phyloP scores from a whole-genome alignment of 2,113 vertebrate genomes.

The Stegostoma tigrinum region DNA sequence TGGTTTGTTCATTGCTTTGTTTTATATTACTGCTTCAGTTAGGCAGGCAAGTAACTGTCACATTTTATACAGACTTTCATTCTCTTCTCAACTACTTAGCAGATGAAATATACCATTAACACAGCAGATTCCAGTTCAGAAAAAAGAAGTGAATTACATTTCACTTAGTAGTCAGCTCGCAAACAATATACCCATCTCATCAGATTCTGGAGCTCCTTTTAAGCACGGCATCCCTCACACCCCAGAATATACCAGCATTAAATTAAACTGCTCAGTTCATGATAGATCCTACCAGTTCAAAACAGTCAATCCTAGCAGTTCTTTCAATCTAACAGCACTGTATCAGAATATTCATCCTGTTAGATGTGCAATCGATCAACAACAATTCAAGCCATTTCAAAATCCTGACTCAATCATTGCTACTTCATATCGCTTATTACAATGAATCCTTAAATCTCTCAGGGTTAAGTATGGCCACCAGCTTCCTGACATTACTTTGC shows the following conservation, averaged over 20 bases:
- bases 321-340: neutral
- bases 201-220: neutral
- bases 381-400: neutral
- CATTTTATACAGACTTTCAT: neutral
- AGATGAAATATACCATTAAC: neutral
- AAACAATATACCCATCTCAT: neutral
- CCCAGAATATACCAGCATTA: neutral
- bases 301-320: neutral
- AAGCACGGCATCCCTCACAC: neutral
- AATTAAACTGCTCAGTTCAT: neutral
- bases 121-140: neutral
- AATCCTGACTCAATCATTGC: conserved; percentile 12
- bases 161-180: neutral
- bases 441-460: neutral
- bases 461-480: neutral
- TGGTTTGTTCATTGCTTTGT: neutral
- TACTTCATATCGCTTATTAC: neutral
- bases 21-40: neutral
- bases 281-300: neutral
- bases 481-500: neutral
- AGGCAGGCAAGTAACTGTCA: neutral
- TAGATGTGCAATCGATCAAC: neutral
- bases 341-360: neutral
- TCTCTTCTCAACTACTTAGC: neutral
- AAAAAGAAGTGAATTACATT: neutral